Base-by-base conservation (phyloP, 2,888 invertebrate species). In the Chrysodeixis includens region DNA sequence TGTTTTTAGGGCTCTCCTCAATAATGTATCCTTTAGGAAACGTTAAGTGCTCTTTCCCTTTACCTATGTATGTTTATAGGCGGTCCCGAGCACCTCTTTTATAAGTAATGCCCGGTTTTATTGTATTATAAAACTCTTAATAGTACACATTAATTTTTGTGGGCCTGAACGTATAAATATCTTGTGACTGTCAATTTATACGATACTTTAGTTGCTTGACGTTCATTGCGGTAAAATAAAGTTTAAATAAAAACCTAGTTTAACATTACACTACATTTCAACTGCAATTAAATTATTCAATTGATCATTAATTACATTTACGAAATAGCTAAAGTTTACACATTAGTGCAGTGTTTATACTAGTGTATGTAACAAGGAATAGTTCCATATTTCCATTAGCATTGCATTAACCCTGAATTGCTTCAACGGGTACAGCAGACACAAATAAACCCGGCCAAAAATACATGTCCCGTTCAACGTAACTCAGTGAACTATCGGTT, bases 11-110 rank as follows among this genome's bases (percentile, higher is more conserved):
- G 87, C 83, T 83, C 86, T 87, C 83, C 86, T 92, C 91, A 91
- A 92, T 94, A 94, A 93, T 93, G 92, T 94, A 94, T 91, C 88
- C 86, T 88, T 89, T 87, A 91, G 89, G 90, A 89, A 84, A 91
- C 79, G 90, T 92, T 93, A 93, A 93, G 92, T 92, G 92, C 88
- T 87, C 66, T 79, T 82, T 83, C 79, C 83, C 84, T 80, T 79
- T 88, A 88, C 83, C 83, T 88, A 87, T 84, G 87, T 84, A 85
- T 79, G 78, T 74, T 79, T 81, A 81, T 81, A 77, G 79, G 68
- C 71, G 66, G 61, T 57, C 68, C 73, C 77, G 66, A 71, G 66
- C 69, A 70, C 32, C 73, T 77, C 72, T 75, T 73, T 77, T 75
- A 76, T 75, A 79, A 73, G 71, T 81, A 71, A 80, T 76, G 67